Conservation (phyloP, 2,797 vertebrate species). For the Ambastaia sidthimunki region DNA sequence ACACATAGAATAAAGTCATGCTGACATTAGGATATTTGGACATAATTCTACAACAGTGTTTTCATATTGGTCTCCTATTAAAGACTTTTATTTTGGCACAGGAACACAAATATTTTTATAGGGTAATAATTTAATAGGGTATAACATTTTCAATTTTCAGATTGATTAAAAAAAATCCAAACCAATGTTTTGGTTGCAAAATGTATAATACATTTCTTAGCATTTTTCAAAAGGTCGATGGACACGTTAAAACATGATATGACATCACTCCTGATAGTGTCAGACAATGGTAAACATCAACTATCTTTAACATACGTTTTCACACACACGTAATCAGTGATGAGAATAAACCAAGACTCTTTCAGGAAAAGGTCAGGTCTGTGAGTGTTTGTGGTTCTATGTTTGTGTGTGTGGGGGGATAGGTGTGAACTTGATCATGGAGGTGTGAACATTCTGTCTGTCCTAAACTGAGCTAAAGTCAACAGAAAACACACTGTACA, state of each 20-base stretch:
- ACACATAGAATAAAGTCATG: background rate
- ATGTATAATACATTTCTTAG: too few species aligned
- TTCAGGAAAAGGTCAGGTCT: background rate
- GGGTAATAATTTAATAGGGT: too few species aligned
- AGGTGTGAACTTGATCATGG: background rate
- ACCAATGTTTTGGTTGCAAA: too few species aligned
- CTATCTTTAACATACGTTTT: slow-evolving; percentile 16
- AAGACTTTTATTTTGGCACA: background rate
- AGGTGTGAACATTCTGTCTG: slow-evolving; percentile 27
- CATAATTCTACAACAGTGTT: background rate
- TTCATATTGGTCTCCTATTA: background rate
- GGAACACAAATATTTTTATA: too few species aligned
- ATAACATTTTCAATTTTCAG: too few species aligned
- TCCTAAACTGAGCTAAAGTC: background rate
- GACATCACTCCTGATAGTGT: background rate
- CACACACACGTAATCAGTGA: background rate
- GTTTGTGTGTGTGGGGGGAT: slow-evolving; percentile 30
- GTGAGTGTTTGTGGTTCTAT: slow-evolving; percentile 19
- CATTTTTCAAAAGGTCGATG: background rate
- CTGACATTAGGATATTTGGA: background rate
- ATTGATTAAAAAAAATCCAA: too few species aligned
- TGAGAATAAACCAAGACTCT: background rate
- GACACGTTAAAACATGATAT: background rate
- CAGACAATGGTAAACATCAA: background rate
- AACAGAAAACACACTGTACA: background rate